Percentiles rank a stretch among this genome's conserved stretches.
Evolutionary conservation across 1,140 invertebrate genomes (phyloP).

Genomic region (Zaprionus lachaisei): DNA sequence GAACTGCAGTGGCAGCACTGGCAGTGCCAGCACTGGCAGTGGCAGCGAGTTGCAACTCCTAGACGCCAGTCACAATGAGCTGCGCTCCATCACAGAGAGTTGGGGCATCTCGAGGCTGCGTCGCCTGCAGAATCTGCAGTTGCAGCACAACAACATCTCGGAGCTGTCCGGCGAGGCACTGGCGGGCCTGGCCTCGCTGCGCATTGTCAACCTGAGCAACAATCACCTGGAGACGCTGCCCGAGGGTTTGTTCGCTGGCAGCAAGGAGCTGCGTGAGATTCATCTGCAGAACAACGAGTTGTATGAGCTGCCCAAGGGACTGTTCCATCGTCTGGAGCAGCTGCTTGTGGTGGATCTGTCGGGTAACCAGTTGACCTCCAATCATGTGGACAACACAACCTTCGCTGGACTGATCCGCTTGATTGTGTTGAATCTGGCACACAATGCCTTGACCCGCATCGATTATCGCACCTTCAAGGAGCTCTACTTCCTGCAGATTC

Average conservation of each 20-base stretch:
- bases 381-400: constrained; percentile 92
- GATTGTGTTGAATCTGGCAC: constrained; percentile 93
- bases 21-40: constrained; percentile 83
- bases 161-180: constrained; percentile 92
- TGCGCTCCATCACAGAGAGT: constrained; percentile 89
- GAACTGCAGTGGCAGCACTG: constrained; percentile 84
- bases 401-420: constrained; percentile 93
- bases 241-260: constrained; percentile 91
- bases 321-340: constrained; percentile 93
- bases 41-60: constrained; percentile 88
- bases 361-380: constrained; percentile 93
- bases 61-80: constrained; percentile 92
- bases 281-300: constrained; percentile 93
- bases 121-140: constrained; percentile 90
- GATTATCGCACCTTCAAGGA: constrained; percentile 94
- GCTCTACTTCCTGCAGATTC: constrained; percentile 93
- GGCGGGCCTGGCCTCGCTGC: constrained; percentile 89
- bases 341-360: constrained; percentile 94
- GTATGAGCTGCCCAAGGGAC: constrained; percentile 90
- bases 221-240: constrained; percentile 92
- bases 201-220: constrained; percentile 93
- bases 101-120: constrained; percentile 90
- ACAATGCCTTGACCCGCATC: constrained; percentile 92
- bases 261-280: constrained; percentile 92
- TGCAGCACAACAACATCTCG: constrained; percentile 93